phyloP scores from a whole-genome alignment of 2,113 vertebrate genomes.

The Ovibos moschatus region DNA sequence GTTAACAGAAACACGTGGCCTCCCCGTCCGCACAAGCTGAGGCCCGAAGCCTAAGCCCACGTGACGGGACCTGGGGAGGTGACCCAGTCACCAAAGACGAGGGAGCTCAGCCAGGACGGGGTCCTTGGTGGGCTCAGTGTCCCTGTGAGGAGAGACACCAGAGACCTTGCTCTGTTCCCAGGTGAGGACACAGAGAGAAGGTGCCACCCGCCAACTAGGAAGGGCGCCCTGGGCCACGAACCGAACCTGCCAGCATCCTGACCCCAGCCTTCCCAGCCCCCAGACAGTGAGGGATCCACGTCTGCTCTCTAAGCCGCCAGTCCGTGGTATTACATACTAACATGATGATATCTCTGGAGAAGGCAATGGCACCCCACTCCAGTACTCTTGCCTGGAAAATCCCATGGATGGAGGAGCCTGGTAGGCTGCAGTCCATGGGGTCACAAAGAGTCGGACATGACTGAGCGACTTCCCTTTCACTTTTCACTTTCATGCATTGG shows the following conservation, averaged over 20 bases:
- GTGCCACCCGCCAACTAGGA: neutral
- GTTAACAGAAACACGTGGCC: neutral
- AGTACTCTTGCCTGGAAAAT: too few species aligned
- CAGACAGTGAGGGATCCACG: fast-evolving
- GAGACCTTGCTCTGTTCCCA: neutral
- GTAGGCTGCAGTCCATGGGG: too few species aligned
- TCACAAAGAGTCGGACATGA: fast-evolving
- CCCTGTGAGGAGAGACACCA: neutral
- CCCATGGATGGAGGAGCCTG: too few species aligned
- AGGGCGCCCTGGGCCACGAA: neutral
- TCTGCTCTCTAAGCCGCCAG: fast-evolving
- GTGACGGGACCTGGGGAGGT: neutral
- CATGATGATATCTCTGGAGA: too few species aligned
- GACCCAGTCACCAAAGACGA: neutral
- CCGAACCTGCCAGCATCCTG: fast-evolving
- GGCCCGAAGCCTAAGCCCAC: fast-evolving
- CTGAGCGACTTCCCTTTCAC: too few species aligned
- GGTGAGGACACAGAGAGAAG: neutral
- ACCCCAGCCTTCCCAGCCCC: neutral
- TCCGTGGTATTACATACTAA: fast-evolving
- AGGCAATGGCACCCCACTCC: too few species aligned
- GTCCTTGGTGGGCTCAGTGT: neutral
- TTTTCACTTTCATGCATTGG: too few species aligned
- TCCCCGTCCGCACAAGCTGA: fast-evolving
- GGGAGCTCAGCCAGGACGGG: fast-evolving